Conservation (phyloP, 2,888 invertebrate species). For the Brachyptera putata region DNA sequence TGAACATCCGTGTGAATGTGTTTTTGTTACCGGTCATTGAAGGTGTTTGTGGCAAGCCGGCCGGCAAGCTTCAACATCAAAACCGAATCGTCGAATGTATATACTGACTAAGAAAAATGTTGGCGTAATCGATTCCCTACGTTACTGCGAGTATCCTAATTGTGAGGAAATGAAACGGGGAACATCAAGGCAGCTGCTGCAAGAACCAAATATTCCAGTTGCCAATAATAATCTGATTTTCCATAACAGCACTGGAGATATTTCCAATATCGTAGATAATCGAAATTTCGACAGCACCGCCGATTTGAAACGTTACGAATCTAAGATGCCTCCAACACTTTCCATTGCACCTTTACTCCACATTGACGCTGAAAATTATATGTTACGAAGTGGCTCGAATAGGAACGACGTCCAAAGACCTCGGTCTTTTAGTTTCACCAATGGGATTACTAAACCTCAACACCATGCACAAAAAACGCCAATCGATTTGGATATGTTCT, state of each 20-base stretch:
- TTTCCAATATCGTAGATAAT: constrained; percentile 32
- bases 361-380: constrained; percentile 52
- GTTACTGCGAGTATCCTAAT: not conserved
- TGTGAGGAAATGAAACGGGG: constrained; percentile 27
- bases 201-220: constrained; percentile 30
- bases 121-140: not conserved
- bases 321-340: constrained; percentile 34
- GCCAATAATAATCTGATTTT: constrained; percentile 27
- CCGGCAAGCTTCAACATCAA: not conserved
- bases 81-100: not conserved
- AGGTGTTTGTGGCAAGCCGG: not conserved
- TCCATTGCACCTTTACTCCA: constrained; percentile 40
- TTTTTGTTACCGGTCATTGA: not conserved
- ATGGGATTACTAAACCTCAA: constrained; percentile 28
- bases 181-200: constrained; percentile 23
- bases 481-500: constrained; percentile 44
- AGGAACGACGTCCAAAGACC: constrained; percentile 30
- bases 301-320: constrained; percentile 31
- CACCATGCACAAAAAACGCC: constrained; percentile 30
- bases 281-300: constrained; percentile 31
- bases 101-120: not conserved
- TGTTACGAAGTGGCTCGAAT: constrained; percentile 44
- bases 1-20: not conserved
- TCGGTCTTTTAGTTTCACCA: constrained; percentile 37
- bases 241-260: constrained; percentile 31